Conservation (phyloP, 2,113 vertebrate genomes). For the Poicephalus meyeri region DNA sequence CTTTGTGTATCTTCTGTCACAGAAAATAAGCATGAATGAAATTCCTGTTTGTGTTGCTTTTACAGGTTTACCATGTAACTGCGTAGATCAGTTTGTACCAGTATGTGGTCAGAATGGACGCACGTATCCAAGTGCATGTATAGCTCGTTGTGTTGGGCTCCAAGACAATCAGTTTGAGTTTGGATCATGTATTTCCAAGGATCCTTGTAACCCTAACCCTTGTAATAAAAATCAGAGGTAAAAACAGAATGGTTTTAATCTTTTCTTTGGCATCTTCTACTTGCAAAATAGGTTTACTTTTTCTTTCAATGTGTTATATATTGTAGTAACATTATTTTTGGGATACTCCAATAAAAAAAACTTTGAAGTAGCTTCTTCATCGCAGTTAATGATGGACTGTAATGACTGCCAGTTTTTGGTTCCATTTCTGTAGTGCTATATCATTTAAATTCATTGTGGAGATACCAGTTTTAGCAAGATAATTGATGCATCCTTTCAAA, state of each 20-base stretch:
- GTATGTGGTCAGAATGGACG: slow-evolving; percentile 94
- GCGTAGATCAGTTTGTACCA: slow-evolving; percentile 91
- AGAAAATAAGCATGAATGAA: not conserved
- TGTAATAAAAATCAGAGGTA: slow-evolving; percentile 91
- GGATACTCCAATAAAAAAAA: not conserved
- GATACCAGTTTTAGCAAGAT: not conserved
- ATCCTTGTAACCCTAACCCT: slow-evolving; percentile 86
- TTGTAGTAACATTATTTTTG: not conserved
- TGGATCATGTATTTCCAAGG: slow-evolving; percentile 85
- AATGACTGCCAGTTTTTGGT: not conserved
- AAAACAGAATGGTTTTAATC: not conserved
- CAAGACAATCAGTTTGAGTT: slow-evolving; percentile 91
- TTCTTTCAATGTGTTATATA: not conserved
- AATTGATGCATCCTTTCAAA: not conserved
- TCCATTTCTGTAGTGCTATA: not conserved
- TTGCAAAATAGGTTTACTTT: not conserved
- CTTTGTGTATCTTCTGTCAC: not conserved
- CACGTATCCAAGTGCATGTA: slow-evolving; percentile 93
- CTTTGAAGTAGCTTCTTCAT: not conserved
- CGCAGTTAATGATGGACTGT: not conserved
- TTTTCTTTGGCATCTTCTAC: not conserved
- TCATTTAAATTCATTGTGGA: not conserved
- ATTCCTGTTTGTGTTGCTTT: not conserved
- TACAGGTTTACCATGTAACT: slow-evolving; percentile 92
- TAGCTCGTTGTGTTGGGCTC: slow-evolving; percentile 93